A percentile compares a stretch with the other conserved stretches of the same genome.
phyloP scores from a whole-genome alignment of 1,140 invertebrate species.

The Campoletis sonorensis region DNA sequence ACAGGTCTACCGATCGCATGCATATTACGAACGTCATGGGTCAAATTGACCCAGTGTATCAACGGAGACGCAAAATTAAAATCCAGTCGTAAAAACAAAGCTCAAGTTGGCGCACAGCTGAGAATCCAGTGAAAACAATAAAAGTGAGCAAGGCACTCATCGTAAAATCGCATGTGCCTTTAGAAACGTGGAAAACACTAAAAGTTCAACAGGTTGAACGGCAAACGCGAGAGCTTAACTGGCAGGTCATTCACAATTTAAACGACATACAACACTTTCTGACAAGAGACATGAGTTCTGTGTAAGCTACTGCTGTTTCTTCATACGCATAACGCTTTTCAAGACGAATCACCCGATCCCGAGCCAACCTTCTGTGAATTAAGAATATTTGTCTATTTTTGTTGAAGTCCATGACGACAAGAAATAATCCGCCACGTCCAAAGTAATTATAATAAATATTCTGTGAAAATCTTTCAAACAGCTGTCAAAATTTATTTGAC shows the following conservation, averaged over 20 bases:
- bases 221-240: neutral
- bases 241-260: slow-evolving; percentile 7
- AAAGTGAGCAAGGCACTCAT: neutral
- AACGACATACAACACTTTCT: neutral
- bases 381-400: neutral
- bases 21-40: too few relatives aligned
- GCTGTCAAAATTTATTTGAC: neutral
- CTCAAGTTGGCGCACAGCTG: neutral
- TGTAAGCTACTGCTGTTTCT: neutral
- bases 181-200: neutral
- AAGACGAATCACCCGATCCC: neutral
- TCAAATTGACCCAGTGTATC: too few relatives aligned
- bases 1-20: too few relatives aligned
- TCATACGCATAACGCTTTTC: neutral
- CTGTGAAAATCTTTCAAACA: too few relatives aligned
- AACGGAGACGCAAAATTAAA: too few relatives aligned
- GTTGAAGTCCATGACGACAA: too few relatives aligned
- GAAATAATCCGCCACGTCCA: too few relatives aligned
- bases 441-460: too few relatives aligned
- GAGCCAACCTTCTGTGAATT: neutral
- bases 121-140: neutral
- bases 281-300: slow-evolving; percentile 2
- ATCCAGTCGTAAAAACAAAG: neutral
- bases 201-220: slow-evolving; percentile 14
- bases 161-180: neutral